Evolutionary conservation across 2,888 invertebrate species (phyloP), one percentile per base, ranked within the genome.

Genomic region (Leucophenga montana): DNA sequence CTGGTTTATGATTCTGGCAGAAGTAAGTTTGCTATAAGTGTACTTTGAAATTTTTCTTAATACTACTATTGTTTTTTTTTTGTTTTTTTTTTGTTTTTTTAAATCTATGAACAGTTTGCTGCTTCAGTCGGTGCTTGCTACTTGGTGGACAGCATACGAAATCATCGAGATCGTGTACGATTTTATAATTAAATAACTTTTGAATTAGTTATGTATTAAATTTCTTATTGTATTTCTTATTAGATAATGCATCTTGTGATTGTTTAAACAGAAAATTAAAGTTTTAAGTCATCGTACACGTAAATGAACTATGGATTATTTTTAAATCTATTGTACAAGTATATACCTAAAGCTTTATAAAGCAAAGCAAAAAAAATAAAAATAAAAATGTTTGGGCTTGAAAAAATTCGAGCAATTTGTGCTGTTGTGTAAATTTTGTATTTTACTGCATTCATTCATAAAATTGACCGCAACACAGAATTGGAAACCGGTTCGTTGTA

Each of bases 81-180:
- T 1, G 9, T 27, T 18, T 65, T 64, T 27, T 22, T 31, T 50
- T 1, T 1, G 9, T 9, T 6, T 18, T 39, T 50, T 56, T 48
- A 8, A 50, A 4, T 71, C 71, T 27, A 4, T 3, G 4, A 27
- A 39, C 74, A 86, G 86, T 82, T 87, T 72, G 62, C 78, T 56
- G 84, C 80, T 64, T 87, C 86, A 14, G 83, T 86, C 59, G 73
- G 70, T 65, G 79, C 82, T 67, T 86, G 86, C 69, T 77, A 84
- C 68, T 69, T 87, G 72, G 82, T 85, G 65, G 86, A 86, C 70
- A 85, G 86, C 71, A 79, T 87, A 80, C 79, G 86, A 75, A 85
- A 82, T 75, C 79, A 84, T 70, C 75, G 83, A 44, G 86, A 86
- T 77, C 85, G 85, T 57, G 79, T 83, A 75, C 80, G 84, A 59